Base-by-base conservation (phyloP, 2,113 vertebrate genomes). In the Dipodomys ordii region DNA sequence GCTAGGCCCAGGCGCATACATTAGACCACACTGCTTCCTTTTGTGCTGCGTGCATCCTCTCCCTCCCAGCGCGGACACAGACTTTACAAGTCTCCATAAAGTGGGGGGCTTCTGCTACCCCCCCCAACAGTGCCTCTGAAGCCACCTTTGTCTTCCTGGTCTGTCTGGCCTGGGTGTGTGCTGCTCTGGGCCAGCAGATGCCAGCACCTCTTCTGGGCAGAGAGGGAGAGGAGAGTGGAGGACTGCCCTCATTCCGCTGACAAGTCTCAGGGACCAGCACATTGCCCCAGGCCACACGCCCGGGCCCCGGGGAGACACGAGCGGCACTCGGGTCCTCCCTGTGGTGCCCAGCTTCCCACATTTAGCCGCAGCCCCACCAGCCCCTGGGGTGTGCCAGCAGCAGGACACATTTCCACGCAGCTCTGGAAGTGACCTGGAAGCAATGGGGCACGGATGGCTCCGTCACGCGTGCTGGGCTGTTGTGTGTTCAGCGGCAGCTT, bases 1-100 rank as follows among this genome's bases (percentile, higher is more conserved):
- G 53, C 49, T 12, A 12, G 49, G 49, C 15, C 12, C 12, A 57
- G 97, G 93, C 97, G 97, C 97, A 98, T 98, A 97, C 97, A 98
- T 98, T 97, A 98, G 92, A 35, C 87, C 76, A 95, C 98, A 98
- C 98, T 98, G 98, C 96, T 98, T 97, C 96, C 96, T 97, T 97
- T 98, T 98, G 98, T 98, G 95, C 94, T 76, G 87, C 79, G 92
- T 95, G 94, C 97, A 94, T 96, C 97, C 93, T 95, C 97, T 96
- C 93, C 97, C 96, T 92, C 95, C 57, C 97, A 62, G 60, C 88
- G 76, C 96, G 92, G 97, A 97, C 93, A 97, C 82, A 57, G 97
- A 97, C 96, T 97, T 97, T 97, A 97, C 98, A 97, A 98, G 97
- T 97, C 46, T 96, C 96, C 96, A 96, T 95, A 96, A 97, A 98